Percentiles rank a stretch among this genome's conserved stretches.
Evolutionary conservation across 2,888 invertebrate species (phyloP).

Genomic region (Anarsia innoxiella): DNA sequence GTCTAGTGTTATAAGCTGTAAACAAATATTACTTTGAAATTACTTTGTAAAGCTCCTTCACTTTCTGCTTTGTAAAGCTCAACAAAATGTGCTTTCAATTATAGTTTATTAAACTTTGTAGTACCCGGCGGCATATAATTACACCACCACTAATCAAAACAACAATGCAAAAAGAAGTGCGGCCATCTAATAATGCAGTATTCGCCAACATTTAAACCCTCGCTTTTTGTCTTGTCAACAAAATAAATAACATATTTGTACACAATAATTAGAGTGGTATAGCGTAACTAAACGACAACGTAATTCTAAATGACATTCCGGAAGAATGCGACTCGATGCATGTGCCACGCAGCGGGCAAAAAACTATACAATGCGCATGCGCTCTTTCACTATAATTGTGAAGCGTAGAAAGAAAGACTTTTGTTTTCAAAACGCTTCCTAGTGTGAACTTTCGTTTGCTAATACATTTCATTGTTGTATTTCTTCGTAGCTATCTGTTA

Average conservation of each 20-base stretch:
- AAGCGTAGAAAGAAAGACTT: conserved; percentile 46
- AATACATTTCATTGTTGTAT: conserved; percentile 7
- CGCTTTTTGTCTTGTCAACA: no score
- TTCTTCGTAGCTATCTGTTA: conserved; percentile 7
- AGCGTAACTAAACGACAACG: conserved; percentile 17
- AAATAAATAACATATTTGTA: conserved; percentile 3
- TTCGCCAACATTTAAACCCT: no score
- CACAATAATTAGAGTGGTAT: conserved; percentile 15
- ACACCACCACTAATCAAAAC: no score
- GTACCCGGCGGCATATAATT: no score
- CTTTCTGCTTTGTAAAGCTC: no score
- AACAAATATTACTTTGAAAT: no score
- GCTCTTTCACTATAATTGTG: conserved; percentile 61
- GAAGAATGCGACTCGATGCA: conserved; percentile 39
- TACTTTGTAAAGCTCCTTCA: no score
- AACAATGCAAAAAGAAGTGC: no score
- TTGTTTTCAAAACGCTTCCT: conserved; percentile 64
- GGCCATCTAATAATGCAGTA: no score
- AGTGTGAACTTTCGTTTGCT: conserved; percentile 35
- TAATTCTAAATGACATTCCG: conserved; percentile 44
- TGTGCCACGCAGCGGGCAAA: conserved; percentile 35
- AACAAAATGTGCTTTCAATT: no score
- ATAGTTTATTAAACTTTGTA: no score
- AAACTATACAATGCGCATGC: conserved; percentile 44
- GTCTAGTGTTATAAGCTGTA: no score